Conservation (phyloP, 92 coral and sea anemone species). For the Palythoa caribaeorum region DNA sequence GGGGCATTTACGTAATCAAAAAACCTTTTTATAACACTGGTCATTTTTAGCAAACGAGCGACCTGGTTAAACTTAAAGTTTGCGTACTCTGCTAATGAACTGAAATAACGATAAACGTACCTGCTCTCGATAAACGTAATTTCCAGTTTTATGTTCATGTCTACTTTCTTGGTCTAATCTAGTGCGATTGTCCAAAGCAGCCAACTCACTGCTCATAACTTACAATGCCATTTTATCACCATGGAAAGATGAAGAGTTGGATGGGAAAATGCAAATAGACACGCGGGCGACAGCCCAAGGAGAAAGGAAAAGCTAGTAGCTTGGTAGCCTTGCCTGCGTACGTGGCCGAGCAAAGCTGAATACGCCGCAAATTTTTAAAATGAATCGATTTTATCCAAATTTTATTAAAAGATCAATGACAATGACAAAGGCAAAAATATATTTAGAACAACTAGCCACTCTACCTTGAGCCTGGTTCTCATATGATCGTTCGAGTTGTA, state of each 20-base stretch:
- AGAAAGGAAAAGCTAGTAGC: background rate
- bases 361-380: no score
- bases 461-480: no score
- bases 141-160: conserved; percentile 13
- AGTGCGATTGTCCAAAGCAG: conserved; percentile 51
- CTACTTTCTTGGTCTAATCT: background rate
- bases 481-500: no score
- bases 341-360: conserved; percentile 2
- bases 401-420: no score
- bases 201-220: conserved; percentile 92
- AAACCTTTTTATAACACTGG: background rate
- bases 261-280: conserved; percentile 62
- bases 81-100: background rate
- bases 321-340: conserved; percentile 21
- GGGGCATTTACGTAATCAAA: background rate
- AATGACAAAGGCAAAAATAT: no score
- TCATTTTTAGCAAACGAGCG: background rate
- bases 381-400: no score
- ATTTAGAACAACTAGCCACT: no score
- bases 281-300: conserved; percentile 27
- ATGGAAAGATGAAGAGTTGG: conserved; percentile 67
- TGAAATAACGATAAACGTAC: conserved; percentile 9
- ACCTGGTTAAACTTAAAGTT: background rate
- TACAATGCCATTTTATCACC: conserved; percentile 64
- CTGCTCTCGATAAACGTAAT: conserved; percentile 21